Percentiles rank a stretch among this genome's conserved stretches.
phyloP scores from a whole-genome alignment of 2,113 vertebrate genomes.

The Uria lomvia region DNA sequence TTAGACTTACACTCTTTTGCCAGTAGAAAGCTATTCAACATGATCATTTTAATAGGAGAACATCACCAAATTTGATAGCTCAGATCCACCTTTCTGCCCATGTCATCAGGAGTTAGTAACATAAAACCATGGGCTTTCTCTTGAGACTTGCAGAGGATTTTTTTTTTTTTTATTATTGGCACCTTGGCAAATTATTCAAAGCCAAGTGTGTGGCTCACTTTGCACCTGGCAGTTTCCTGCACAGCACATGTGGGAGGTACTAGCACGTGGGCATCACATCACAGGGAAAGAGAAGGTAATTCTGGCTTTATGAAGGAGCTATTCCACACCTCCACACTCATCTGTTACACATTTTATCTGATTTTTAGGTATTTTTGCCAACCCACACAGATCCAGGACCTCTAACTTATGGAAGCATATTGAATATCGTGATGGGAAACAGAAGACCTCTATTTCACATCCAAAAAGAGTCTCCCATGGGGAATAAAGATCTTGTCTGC shows the following conservation, averaged over 20 bases:
- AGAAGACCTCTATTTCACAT: not conserved
- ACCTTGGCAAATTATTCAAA: not conserved
- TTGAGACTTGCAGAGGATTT: not conserved
- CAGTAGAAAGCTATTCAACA: not conserved
- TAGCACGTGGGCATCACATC: not conserved
- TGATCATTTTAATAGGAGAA: not conserved
- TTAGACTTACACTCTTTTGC: not conserved
- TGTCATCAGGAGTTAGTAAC: not conserved
- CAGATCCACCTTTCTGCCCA: not conserved
- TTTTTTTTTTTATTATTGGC: not conserved
- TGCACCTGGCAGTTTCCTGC: constrained; percentile 24
- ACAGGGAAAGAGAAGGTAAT: not conserved
- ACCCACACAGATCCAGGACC: not conserved
- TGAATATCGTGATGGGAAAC: not conserved
- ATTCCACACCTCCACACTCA: not conserved
- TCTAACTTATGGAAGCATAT: not conserved
- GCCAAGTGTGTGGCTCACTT: not conserved
- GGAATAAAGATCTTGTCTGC: not conserved
- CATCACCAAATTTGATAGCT: not conserved
- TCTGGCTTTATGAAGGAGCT: constrained; percentile 15
- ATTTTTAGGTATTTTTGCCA: not conserved
- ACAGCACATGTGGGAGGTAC: constrained; percentile 2
- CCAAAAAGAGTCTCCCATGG: not conserved
- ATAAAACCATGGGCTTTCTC: not conserved
- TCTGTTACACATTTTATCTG: not conserved